phyloP scores from a whole-genome alignment of 2,888 invertebrate genomes.

The Spodoptera littoralis region DNA sequence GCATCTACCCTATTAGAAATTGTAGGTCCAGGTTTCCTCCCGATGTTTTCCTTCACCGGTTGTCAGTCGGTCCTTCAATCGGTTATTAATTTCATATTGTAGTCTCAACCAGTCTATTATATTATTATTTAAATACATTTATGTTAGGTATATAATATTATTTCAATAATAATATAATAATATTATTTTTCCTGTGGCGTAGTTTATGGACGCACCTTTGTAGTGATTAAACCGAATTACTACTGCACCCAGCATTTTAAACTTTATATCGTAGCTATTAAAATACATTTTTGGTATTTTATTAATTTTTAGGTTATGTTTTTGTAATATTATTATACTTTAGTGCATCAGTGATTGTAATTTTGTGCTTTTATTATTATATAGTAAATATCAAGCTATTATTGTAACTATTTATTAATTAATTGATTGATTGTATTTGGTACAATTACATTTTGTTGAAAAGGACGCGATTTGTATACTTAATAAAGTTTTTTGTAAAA shows the following conservation, averaged over 20 bases:
- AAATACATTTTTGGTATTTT: conserved; percentile 57
- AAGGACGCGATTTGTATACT: conserved; percentile 53
- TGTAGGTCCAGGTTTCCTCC: too few species aligned
- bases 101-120: too few species aligned
- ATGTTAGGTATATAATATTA: too few species aligned
- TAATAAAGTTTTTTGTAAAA: conserved; percentile 52
- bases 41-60: too few species aligned
- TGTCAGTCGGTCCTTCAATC: too few species aligned
- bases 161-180: too few species aligned
- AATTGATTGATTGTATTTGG: conserved; percentile 44
- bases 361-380: conserved; percentile 46
- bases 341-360: conserved; percentile 49
- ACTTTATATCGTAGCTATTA: conserved; percentile 28
- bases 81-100: too few species aligned
- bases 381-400: conserved; percentile 26
- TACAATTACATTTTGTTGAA: conserved; percentile 53
- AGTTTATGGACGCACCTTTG: conserved; percentile 48
- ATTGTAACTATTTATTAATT: conserved; percentile 46
- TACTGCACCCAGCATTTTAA: conserved; percentile 51
- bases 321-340: conserved; percentile 27
- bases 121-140: too few species aligned
- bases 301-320: conserved; percentile 30
- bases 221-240: conserved; percentile 41
- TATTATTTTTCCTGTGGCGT: conserved; percentile 12
- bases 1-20: too few species aligned